Evolutionary conservation across 2,113 vertebrate species (phyloP).

Genomic region (Sorex fumeus): DNA sequence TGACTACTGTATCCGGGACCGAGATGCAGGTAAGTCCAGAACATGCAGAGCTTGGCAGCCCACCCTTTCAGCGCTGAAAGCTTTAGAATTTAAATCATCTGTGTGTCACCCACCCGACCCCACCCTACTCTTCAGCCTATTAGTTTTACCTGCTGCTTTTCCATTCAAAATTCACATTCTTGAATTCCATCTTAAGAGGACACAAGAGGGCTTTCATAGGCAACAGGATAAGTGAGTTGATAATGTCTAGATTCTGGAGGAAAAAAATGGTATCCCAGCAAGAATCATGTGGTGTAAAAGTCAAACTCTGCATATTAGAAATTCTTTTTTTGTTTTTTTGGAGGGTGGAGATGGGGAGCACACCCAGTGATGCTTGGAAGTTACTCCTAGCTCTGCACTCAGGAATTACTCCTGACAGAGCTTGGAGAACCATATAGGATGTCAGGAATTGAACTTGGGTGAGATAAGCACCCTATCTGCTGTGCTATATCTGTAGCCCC

Average conservation of each 20-base stretch:
- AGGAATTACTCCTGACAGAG: too few relatives aligned
- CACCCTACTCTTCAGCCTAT: not conserved
- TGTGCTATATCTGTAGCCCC: too few relatives aligned
- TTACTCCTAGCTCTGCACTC: too few relatives aligned
- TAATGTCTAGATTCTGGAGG: slow-evolving; percentile 40
- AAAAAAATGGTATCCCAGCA: not conserved
- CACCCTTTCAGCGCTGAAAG: not conserved
- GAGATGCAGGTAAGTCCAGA: slow-evolving; percentile 92
- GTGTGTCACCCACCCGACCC: not conserved
- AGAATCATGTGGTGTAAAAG: slow-evolving; percentile 26
- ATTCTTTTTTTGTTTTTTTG: not conserved
- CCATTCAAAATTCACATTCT: not conserved
- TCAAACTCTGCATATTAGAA: slow-evolving; percentile 51
- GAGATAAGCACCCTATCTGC: too few relatives aligned
- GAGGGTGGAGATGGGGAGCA: too few relatives aligned
- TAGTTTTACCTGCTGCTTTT: not conserved
- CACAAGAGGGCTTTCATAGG: slow-evolving; percentile 11
- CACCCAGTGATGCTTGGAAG: too few relatives aligned
- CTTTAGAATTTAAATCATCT: not conserved
- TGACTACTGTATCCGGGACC: slow-evolving; percentile 97
- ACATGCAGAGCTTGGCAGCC: not conserved
- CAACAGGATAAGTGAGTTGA: not conserved
- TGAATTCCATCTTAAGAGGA: slow-evolving; percentile 2
- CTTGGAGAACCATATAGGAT: too few relatives aligned
- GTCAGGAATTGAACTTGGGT: too few relatives aligned